A percentile compares a stretch with the other conserved stretches of the same genome.
Evolutionary conservation across 2,113 vertebrate species (phyloP).

Genomic region (Notarius lentiginosus): DNA sequence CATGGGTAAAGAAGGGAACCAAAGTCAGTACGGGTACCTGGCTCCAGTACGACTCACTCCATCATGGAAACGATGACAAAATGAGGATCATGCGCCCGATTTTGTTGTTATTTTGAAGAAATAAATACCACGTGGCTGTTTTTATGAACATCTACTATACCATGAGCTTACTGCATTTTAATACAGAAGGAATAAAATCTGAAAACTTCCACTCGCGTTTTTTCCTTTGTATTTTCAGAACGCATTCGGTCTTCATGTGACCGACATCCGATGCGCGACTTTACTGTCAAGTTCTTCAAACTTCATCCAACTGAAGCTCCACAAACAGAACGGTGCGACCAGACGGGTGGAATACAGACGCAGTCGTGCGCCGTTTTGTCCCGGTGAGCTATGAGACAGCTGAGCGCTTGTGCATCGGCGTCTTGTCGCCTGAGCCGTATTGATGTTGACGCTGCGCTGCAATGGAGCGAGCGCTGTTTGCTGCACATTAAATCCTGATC

Average conservation of each 20-base stretch:
- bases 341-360: not conserved
- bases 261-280: not conserved
- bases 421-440: constrained; percentile 3
- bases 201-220: no score
- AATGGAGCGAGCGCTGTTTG: not conserved
- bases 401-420: constrained; percentile 1
- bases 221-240: not conserved
- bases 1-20: not conserved
- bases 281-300: not conserved
- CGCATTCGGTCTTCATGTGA: not conserved
- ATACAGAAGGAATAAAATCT: not conserved
- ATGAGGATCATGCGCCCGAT: no score
- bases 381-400: not conserved
- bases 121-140: not conserved
- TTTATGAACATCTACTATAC: not conserved
- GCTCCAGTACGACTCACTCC: no score
- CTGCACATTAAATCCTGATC: constrained; percentile 30
- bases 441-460: not conserved
- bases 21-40: not conserved
- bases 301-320: not conserved
- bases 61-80: no score
- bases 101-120: no score
- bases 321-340: not conserved
- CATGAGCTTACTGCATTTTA: not conserved
- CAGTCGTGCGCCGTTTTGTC: not conserved